Base-by-base conservation (phyloP, 2,113 vertebrate genomes). In the Tursiops truncatus region DNA sequence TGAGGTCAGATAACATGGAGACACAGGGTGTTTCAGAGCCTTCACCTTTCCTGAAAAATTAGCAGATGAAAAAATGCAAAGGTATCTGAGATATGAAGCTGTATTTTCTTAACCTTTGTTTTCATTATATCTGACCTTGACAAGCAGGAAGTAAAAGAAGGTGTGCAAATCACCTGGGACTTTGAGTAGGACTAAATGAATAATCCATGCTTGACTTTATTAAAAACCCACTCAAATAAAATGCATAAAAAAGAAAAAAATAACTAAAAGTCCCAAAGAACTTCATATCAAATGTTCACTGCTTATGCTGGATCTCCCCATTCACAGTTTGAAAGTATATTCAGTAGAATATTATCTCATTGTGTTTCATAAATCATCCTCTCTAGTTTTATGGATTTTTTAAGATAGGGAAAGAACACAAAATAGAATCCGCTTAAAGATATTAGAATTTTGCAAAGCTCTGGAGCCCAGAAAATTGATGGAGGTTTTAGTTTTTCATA, bases 51-150 rank as follows among this genome's bases (percentile, higher is more conserved):
- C 10, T 33, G 4, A 93, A 47, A 68, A 84, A 80, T 65, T 28
- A 80, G 12, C 79, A 53, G 68, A 44, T 17, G 15, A 93, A 89
- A 77, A 56, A 56, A 91, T 91, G 11, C 20, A 60, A 88, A 96
- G 31, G 1, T 44, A 83, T 71, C 33, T 60, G 31, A 44, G 5
- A 25, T n/a, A 44, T 5, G 13, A 62, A 71, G 12, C 6, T 92
- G 60, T 44, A 53, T 79, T 96, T 96, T 88, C 88, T n/a, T 80
- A 84, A 80, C 5, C 28, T 86, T n/a, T 79, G 7, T 77, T 97
- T 95, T 73, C 15, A 62, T 67, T 95, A 28, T 76, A 44, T 73
- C 28, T 62, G 4, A 36, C 33, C 5, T 71, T 83, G 47, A 38
- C 26, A 95, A n/a, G 8, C 33, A 91, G 25, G 7, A 93, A 85